Conservation (phyloP, 2,113 vertebrate genomes). For the Mola mola region DNA sequence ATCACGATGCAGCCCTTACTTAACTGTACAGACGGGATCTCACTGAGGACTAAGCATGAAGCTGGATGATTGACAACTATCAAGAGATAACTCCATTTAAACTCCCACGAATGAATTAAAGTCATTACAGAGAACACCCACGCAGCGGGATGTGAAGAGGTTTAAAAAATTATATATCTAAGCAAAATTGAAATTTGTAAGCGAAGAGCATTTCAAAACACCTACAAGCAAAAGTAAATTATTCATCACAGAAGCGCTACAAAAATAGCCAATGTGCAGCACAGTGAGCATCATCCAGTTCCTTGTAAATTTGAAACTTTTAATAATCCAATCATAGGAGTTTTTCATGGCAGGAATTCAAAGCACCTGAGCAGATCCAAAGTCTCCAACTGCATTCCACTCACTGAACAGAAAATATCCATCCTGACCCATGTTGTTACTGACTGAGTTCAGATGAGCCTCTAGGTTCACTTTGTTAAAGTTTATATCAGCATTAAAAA, state of each 20-base stretch:
- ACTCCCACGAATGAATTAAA: background rate
- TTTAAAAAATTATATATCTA: no score
- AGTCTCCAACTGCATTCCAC: background rate
- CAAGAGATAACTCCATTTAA: background rate
- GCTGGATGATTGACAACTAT: background rate
- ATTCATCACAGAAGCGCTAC: background rate
- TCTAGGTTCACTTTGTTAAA: background rate
- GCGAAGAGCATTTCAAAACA: conserved; percentile 3
- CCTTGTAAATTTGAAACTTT: no score
- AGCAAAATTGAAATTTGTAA: no score
- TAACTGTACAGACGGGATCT: no score
- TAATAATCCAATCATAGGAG: background rate
- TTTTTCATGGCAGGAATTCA: conserved; percentile 7
- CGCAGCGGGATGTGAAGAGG: no score
- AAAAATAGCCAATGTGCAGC: no score
- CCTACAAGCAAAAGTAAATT: background rate
- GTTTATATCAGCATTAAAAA: background rate
- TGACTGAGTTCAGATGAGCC: background rate
- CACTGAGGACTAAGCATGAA: background rate
- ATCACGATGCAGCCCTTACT: no score
- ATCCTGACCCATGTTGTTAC: conserved; percentile 2
- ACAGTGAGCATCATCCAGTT: background rate
- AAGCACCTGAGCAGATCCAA: conserved; percentile 8
- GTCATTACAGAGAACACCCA: background rate
- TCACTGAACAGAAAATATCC: background rate